Conservation (phyloP, 1,140 invertebrate genomes). For the Lepidurus arcticus region DNA sequence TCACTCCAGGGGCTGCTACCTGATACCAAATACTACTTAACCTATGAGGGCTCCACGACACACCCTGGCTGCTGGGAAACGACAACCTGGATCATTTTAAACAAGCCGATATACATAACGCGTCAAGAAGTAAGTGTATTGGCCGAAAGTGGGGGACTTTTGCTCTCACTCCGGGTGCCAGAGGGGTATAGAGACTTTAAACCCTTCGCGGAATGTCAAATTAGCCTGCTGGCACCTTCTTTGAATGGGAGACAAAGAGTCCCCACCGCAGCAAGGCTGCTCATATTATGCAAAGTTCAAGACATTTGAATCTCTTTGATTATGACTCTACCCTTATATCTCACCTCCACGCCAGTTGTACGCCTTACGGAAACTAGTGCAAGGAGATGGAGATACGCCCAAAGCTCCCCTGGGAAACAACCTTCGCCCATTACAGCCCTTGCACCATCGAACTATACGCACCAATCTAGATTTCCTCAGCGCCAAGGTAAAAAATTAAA, state of each 20-base stretch:
- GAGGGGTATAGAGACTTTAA: too few species aligned
- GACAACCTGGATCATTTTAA: slow-evolving; percentile 91
- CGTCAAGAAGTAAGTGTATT: slow-evolving; percentile 72
- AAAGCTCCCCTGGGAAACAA: slow-evolving; percentile 90
- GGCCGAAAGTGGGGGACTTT: too few species aligned
- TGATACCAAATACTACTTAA: slow-evolving; percentile 91
- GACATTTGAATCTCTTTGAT: not conserved
- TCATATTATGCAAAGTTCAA: not conserved
- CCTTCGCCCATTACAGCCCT: slow-evolving; percentile 77
- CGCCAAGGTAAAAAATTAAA: slow-evolving; percentile 56
- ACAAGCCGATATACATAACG: slow-evolving; percentile 93
- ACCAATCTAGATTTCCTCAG: slow-evolving; percentile 92
- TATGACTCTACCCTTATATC: not conserved
- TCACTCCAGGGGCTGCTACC: slow-evolving; percentile 78
- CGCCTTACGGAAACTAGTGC: slow-evolving; percentile 72
- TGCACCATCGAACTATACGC: slow-evolving; percentile 82
- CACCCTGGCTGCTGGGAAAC: slow-evolving; percentile 89
- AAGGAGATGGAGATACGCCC: slow-evolving; percentile 73
- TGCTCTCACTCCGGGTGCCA: too few species aligned
- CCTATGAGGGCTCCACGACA: slow-evolving; percentile 92
- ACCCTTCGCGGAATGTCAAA: too few species aligned
- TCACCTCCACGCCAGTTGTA: slow-evolving; percentile 58
- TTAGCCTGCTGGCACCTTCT: too few species aligned
- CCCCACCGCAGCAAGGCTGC: not conserved
- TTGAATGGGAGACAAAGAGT: too few species aligned